Conservation (phyloP, 2,113 vertebrate genomes). For the Okapia johnstoni region DNA sequence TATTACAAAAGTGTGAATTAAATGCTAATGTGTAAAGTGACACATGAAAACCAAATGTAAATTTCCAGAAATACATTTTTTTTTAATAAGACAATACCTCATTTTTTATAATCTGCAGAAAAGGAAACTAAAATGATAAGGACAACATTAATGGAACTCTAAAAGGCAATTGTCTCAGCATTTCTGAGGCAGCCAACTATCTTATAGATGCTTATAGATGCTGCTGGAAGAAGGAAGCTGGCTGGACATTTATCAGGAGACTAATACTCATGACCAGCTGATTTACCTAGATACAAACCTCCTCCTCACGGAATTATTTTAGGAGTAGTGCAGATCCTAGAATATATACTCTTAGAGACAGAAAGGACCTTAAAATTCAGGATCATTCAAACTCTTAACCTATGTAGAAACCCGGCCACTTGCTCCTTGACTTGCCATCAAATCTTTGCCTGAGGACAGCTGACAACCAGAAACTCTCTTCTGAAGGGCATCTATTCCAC, state of each 20-base stretch:
- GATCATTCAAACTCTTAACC: neutral
- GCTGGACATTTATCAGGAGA: neutral
- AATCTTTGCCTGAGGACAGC: neutral
- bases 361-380: neutral
- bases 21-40: constrained; percentile 5
- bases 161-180: neutral
- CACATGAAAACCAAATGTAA: neutral
- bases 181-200: neutral
- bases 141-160: neutral
- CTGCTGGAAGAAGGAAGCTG: neutral
- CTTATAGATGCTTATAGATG: too few relatives aligned
- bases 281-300: neutral
- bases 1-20: neutral
- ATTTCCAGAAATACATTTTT: neutral
- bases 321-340: neutral
- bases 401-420: neutral
- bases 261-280: neutral
- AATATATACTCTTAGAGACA: neutral
- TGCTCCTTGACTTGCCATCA: neutral
- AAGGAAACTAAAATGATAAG: neutral
- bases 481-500: neutral
- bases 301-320: neutral
- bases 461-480: neutral
- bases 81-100: neutral
- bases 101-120: neutral